Base-by-base conservation (phyloP, 2,113 vertebrate species). In the Collichthys lucidus region DNA sequence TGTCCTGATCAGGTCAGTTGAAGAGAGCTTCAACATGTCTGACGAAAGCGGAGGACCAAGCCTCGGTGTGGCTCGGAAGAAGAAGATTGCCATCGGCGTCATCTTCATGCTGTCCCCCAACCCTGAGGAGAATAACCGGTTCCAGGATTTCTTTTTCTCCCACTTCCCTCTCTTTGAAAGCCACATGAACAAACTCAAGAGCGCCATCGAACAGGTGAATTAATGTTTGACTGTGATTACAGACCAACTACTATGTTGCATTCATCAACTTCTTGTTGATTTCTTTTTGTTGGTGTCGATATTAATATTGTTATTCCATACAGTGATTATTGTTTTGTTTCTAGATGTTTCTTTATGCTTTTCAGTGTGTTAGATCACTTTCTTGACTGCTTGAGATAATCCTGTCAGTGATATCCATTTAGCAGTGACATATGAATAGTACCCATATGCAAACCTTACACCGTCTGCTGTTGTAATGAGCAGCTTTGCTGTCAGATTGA, bases 91-190 rank as follows among this genome's bases (percentile, higher is more conserved):
- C 56, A 99, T 99, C 70, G 98, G 98, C 0, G 96, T 99, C 74
- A 99, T 99, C 87, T 99, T 99, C 92, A 95, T 95, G 63, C 94
- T 99, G 81, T 98, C 98, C 3, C 92, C 95, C 83, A 95, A 98
- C 74, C 92, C 96, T 68, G 97, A 98, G 81, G 97, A 99, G 94
- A 98, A 96, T 91, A 95, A 84, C 92, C 97, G 97, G 93, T 99
- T 99, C 92, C 96, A 99, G 64, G 98, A 99, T 80, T 99, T 99
- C 94, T 99, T 99, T 93, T 99, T 99, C 94, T 99, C 98, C 55
- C 98, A 99, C 93, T 99, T 99, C 81, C 98, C 98, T 56, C 97
- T 99, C 29, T 99, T 99, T 92, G 98, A 99, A 95, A 99, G 98
- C 94, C 98, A 99, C 93, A 97, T 99, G 97, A 99, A 99, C 96